These are phyloP conservation scores for Adelges cooleyi DNA, from an alignment of 1,140 invertebrate genomes.

Conservation along the genomic window DNA sequence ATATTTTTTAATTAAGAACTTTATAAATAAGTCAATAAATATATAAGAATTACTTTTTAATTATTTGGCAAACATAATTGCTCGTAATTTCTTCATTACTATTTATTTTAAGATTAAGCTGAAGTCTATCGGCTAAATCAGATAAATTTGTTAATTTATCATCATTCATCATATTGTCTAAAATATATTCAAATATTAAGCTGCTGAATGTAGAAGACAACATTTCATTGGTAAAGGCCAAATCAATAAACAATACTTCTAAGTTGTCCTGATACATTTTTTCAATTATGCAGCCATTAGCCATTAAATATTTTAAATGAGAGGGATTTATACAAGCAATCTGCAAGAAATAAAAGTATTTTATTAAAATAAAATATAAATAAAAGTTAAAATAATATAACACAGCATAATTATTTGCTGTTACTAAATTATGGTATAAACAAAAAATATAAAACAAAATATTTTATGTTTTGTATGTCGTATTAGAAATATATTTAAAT, in stretches of 20 bases:
- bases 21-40: too few species aligned
- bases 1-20: too few species aligned
- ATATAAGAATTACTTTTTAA: neutral
- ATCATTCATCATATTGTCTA: neutral
- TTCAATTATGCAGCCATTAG: neutral
- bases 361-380: neutral
- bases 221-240: neutral
- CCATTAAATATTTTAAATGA: neutral
- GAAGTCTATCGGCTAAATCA: conserved; percentile 2
- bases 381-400: neutral
- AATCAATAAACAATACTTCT: neutral
- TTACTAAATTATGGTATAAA: neutral
- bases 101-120: neutral
- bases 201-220: neutral
- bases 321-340: neutral
- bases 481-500: too few species aligned
- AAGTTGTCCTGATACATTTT: neutral
- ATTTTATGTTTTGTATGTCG: too few species aligned
- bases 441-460: too few species aligned
- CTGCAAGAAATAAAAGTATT: neutral
- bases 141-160: neutral
- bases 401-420: neutral
- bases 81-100: neutral
- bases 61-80: conserved; percentile 1
- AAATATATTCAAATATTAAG: conserved; percentile 11